A percentile compares a stretch with the other conserved stretches of the same genome.
Conservation (phyloP, 2,888 invertebrate genomes). For the Uloborus plumipes region DNA sequence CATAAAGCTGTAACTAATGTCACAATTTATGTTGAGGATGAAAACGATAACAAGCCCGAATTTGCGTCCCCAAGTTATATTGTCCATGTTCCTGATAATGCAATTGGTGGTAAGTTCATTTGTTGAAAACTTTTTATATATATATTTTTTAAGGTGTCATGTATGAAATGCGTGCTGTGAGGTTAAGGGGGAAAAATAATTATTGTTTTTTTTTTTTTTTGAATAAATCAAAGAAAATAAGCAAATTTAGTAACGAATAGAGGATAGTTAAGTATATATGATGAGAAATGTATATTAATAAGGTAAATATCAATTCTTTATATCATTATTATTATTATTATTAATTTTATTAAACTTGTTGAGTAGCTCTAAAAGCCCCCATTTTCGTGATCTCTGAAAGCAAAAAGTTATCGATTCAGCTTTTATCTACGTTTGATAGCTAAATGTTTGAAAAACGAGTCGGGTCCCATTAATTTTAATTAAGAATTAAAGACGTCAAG, state of each 20-base stretch:
- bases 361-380: too few species aligned
- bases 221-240: not conserved
- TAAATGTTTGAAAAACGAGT: too few species aligned
- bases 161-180: not conserved
- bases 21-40: conserved; percentile 74
- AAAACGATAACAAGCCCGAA: conserved; percentile 72
- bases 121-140: not conserved
- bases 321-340: too few species aligned
- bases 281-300: too few species aligned
- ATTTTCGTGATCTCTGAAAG: too few species aligned
- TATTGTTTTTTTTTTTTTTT: too few species aligned
- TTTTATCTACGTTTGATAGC: too few species aligned
- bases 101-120: conserved; percentile 77
- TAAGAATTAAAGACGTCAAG: too few species aligned
- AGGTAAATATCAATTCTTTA: too few species aligned
- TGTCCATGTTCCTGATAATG: conserved; percentile 86
- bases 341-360: too few species aligned
- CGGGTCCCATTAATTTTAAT: too few species aligned
- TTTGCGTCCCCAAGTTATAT: conserved; percentile 80
- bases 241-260: not conserved
- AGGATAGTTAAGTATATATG: not conserved
- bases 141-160: not conserved
- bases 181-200: not conserved
- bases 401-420: too few species aligned
- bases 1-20: conserved; percentile 86